Evolutionary conservation across 2,888 invertebrate species (phyloP).

Genomic region (Ferrisia virgata): DNA sequence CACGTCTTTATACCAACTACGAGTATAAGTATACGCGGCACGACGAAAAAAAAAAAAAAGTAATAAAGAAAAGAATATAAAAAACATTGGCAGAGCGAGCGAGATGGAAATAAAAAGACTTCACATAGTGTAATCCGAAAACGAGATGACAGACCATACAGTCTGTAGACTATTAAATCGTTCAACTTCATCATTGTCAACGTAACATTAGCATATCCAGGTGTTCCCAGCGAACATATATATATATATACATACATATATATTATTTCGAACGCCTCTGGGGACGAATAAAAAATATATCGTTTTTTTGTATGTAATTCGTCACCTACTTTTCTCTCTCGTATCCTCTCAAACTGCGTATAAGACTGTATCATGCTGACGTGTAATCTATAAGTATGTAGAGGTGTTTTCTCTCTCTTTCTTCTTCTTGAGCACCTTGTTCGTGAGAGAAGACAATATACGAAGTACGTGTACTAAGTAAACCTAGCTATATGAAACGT

Average conservation of each 20-base stretch:
- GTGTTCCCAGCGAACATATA: slow-evolving; percentile 16
- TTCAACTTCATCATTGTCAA: slow-evolving; percentile 42
- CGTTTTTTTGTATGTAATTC: slow-evolving; percentile 33
- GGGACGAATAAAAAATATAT: slow-evolving; percentile 26
- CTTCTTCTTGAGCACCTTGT: background rate
- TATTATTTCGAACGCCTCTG: background rate
- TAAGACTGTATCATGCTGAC: background rate
- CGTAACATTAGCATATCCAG: slow-evolving; percentile 40
- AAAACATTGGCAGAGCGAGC: background rate
- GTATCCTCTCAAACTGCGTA: background rate
- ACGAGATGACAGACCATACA: slow-evolving; percentile 37
- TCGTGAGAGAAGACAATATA: background rate
- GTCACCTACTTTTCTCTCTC: slow-evolving; percentile 26
- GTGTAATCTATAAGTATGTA: background rate
- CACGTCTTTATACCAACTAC: background rate
- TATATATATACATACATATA: too few species aligned
- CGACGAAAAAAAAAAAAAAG: background rate
- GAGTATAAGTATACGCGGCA: background rate
- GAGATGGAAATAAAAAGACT: background rate
- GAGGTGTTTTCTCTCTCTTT: background rate
- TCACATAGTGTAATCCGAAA: slow-evolving; percentile 32
- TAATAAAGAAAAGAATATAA: background rate
- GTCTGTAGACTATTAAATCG: slow-evolving; percentile 36
- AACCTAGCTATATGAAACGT: too few species aligned
- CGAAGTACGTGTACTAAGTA: too few species aligned